These are phyloP conservation scores for Paraescarpia echinospica DNA, from an alignment of 1,140 invertebrate species.

Conservation along the genomic window DNA sequence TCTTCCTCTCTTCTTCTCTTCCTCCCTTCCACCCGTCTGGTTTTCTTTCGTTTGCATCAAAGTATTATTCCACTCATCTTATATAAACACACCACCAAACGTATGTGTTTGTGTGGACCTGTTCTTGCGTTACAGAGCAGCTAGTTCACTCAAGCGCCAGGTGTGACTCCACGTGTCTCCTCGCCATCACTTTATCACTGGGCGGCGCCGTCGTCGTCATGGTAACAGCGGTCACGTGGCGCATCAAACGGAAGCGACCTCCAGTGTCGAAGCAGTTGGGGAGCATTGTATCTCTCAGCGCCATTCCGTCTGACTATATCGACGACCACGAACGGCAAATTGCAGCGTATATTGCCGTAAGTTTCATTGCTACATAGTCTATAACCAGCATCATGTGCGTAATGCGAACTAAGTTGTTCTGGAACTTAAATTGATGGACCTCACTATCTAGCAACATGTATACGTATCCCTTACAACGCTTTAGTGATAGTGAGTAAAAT, in stretches of 20 bases:
- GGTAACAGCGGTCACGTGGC: slow-evolving; percentile 29
- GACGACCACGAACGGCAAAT: slow-evolving; percentile 38
- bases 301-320: slow-evolving; percentile 54
- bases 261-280: slow-evolving; percentile 45
- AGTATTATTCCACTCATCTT: too few relatives aligned
- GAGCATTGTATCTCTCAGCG: slow-evolving; percentile 51
- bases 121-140: slow-evolving; percentile 29
- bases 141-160: slow-evolving; percentile 48
- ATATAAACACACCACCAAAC: not conserved
- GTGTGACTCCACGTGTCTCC: slow-evolving; percentile 41
- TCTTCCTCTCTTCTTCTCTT: too few relatives aligned
- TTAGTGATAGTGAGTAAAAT: not conserved
- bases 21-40: too few relatives aligned
- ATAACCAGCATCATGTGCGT: not conserved
- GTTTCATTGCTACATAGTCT: not conserved
- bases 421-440: too few relatives aligned
- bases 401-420: not conserved
- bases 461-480: not conserved
- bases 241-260: slow-evolving; percentile 28
- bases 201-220: slow-evolving; percentile 27
- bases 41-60: too few relatives aligned
- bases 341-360: slow-evolving; percentile 28
- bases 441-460: too few relatives aligned
- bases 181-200: slow-evolving; percentile 31
- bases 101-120: not conserved